A percentile compares a stretch with the other conserved stretches of the same genome.
Conservation (phyloP, 2,888 invertebrate species). For the Drosophila tanythrix region DNA sequence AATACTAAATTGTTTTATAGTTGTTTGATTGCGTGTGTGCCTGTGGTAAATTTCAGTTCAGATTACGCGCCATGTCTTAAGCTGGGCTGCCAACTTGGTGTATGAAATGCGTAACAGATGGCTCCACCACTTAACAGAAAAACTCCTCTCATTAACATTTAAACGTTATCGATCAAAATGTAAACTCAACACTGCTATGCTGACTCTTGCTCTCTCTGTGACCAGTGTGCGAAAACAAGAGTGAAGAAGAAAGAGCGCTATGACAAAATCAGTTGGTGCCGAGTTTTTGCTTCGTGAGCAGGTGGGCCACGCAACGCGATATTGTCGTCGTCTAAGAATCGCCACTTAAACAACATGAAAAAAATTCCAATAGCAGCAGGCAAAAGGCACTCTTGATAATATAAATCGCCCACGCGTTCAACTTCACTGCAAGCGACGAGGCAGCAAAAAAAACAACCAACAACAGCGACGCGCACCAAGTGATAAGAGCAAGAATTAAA, state of each 20-base stretch:
- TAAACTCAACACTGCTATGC: conserved; percentile 31
- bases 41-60: background rate
- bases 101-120: conserved; percentile 1
- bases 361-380: conserved; percentile 75
- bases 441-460: conserved; percentile 39
- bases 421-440: conserved; percentile 62
- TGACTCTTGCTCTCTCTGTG: background rate
- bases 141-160: conserved; percentile 14
- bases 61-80: background rate
- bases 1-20: background rate
- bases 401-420: conserved; percentile 69
- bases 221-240: conserved; percentile 11
- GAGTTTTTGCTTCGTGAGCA: conserved; percentile 64
- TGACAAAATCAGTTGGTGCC: conserved; percentile 48
- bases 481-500: conserved; percentile 64
- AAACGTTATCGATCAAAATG: conserved; percentile 13
- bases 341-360: conserved; percentile 61
- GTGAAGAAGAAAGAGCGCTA: conserved; percentile 27
- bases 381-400: conserved; percentile 62
- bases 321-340: conserved; percentile 56
- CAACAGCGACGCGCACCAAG: conserved; percentile 44
- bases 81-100: conserved; percentile 25
- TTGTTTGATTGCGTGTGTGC: background rate
- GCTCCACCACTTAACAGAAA: conserved; percentile 4
- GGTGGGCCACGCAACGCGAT: conserved; percentile 58